Evolutionary conservation across 2,797 vertebrate species (phyloP).

Genomic region (Gallinago stenura): DNA sequence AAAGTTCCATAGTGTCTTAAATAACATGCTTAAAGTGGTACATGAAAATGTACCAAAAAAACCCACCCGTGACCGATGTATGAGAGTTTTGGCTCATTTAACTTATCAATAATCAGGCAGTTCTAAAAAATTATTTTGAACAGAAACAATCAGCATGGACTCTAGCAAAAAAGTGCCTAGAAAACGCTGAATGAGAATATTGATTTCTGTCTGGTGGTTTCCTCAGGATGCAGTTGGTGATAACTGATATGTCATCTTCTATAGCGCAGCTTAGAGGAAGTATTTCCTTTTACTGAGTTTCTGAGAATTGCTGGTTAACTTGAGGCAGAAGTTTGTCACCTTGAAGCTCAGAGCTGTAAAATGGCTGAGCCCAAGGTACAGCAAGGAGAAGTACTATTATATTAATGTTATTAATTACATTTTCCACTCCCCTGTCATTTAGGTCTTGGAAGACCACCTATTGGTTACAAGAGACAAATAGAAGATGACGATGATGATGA

Average conservation of each 20-base stretch:
- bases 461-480: constrained; percentile 90
- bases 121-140: neutral
- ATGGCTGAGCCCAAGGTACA: neutral
- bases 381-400: neutral
- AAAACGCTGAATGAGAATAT: neutral
- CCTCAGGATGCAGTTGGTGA: neutral
- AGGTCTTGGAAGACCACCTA: constrained; percentile 83
- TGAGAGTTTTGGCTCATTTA: neutral
- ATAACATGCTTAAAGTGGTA: neutral
- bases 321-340: neutral
- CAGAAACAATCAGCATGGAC: neutral
- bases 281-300: neutral
- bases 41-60: neutral
- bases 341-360: neutral
- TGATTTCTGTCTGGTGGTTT: neutral
- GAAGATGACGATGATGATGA: constrained; percentile 90
- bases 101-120: neutral
- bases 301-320: neutral
- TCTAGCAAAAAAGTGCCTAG: neutral
- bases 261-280: neutral
- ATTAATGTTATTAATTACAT: neutral
- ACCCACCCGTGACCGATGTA: neutral
- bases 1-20: neutral
- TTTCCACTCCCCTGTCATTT: neutral
- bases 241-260: neutral